Percentiles rank a stretch among this genome's conserved stretches.
Conservation (phyloP, 2,888 invertebrate species). For the Petrophora chlorosata region DNA sequence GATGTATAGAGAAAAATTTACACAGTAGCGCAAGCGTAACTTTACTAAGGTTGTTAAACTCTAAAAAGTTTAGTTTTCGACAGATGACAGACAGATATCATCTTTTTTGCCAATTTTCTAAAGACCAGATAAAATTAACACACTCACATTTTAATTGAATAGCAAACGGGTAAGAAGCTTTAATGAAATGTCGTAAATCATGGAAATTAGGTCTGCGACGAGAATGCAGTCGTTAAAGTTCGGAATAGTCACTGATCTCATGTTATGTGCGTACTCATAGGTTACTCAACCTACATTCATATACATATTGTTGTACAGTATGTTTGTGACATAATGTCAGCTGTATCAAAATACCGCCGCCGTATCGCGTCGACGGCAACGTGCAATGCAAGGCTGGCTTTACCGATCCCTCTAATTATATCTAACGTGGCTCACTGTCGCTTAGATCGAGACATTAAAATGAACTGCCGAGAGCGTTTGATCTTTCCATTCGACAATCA, state of each 20-base stretch:
- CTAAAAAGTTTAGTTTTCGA: conserved; percentile 15
- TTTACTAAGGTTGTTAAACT: background rate
- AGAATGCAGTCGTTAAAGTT: conserved; percentile 28
- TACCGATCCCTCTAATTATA: conserved; percentile 79
- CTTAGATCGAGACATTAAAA: conserved; percentile 81
- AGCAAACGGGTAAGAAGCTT: conserved; percentile 12
- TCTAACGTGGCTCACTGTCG: conserved; percentile 68
- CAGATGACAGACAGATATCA: conserved; percentile 1
- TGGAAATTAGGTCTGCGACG: conserved; percentile 12
- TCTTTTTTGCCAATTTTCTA: background rate
- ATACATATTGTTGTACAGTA: background rate
- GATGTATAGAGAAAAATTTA: background rate
- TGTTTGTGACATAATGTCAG: conserved; percentile 71
- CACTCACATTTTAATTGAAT: background rate
- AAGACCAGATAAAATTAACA: background rate
- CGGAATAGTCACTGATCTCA: conserved; percentile 30
- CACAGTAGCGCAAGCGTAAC: background rate
- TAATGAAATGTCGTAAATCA: conserved; percentile 20
- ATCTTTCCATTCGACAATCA: conserved; percentile 80
- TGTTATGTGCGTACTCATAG: conserved; percentile 6
- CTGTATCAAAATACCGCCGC: conserved; percentile 72
- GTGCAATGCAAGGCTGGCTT: conserved; percentile 59
- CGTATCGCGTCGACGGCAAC: conserved; percentile 51
- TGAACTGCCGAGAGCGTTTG: conserved; percentile 79
- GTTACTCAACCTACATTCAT: background rate